phyloP scores from a whole-genome alignment of 2,113 vertebrate species.

The Hippocampus barbouri region DNA sequence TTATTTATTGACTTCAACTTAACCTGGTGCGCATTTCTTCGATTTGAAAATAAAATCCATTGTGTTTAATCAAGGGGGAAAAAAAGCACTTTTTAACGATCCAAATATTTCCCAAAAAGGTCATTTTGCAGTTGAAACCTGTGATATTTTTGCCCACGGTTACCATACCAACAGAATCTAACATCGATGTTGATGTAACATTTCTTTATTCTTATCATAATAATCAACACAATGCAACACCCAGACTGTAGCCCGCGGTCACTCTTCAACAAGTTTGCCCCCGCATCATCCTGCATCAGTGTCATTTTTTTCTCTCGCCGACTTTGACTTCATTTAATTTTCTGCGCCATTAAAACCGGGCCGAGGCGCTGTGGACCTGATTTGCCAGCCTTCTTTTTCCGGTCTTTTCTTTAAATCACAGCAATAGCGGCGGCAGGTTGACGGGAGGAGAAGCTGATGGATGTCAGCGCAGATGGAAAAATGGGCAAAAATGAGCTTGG shows the following conservation, averaged over 20 bases:
- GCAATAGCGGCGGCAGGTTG: constrained; percentile 15
- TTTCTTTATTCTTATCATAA: no score
- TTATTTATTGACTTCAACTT: no score
- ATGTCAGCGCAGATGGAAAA: constrained; percentile 30
- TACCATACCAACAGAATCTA: no score
- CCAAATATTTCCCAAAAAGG: no score
- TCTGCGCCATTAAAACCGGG: constrained; percentile 57
- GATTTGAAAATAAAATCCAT: no score
- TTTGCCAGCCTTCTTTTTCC: constrained; percentile 37
- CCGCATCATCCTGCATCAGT: not conserved
- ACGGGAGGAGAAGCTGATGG: constrained; percentile 25
- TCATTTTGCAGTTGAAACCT: no score
- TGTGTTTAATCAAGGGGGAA: no score
- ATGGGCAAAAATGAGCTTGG: constrained; percentile 17
- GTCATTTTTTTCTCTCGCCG: constrained; percentile 19
- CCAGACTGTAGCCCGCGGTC: not conserved
- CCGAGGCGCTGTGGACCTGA: constrained; percentile 38
- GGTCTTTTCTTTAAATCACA: constrained; percentile 43
- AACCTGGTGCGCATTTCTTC: no score
- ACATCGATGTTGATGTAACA: no score
- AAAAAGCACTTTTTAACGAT: no score
- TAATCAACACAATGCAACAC: not conserved
- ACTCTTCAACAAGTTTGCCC: not conserved
- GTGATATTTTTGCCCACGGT: no score
- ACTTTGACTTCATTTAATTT: constrained; percentile 60